These are phyloP conservation scores for Trididemnum miniatum DNA, from an alignment of 23 tunicate species.

Conservation along the genomic window DNA sequence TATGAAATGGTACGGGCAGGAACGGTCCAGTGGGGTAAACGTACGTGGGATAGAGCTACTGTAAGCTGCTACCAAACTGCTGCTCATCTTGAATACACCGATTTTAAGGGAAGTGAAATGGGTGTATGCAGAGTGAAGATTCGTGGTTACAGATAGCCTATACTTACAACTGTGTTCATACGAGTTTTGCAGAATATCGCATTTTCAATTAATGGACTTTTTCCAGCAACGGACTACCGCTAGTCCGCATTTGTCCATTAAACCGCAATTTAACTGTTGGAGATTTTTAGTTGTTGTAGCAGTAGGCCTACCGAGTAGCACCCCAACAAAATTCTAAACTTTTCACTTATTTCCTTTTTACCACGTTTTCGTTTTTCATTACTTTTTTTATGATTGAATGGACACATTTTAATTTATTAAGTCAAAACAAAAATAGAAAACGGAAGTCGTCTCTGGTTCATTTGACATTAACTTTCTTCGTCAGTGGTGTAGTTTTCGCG, in stretches of 20 bases:
- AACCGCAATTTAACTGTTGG: background rate
- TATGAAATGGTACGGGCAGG: conserved; percentile 16
- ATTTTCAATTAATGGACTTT: background rate
- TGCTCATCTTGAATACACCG: conserved; percentile 19
- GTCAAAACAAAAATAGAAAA: no score
- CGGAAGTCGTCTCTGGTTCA: no score
- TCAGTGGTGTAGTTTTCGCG: no score
- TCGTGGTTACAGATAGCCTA: background rate
- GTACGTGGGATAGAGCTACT: conserved; percentile 1
- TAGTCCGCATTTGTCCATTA: background rate
- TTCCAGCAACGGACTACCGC: background rate
- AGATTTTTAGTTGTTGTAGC: no score
- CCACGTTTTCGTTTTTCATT: no score
- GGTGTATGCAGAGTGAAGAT: background rate
- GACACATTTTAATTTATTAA: no score
- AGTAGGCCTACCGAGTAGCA: no score
- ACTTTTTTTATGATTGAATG: no score
- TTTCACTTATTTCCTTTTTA: no score
- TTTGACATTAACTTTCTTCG: no score
- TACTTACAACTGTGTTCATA: background rate
- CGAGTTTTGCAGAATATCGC: background rate
- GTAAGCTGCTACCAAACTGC: conserved; percentile 26
- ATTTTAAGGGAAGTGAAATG: conserved; percentile 20
- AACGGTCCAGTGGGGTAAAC: conserved; percentile 12
- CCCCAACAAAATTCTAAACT: no score